Conservation (phyloP, 2,888 invertebrate species). For the Cabera pusaria region DNA sequence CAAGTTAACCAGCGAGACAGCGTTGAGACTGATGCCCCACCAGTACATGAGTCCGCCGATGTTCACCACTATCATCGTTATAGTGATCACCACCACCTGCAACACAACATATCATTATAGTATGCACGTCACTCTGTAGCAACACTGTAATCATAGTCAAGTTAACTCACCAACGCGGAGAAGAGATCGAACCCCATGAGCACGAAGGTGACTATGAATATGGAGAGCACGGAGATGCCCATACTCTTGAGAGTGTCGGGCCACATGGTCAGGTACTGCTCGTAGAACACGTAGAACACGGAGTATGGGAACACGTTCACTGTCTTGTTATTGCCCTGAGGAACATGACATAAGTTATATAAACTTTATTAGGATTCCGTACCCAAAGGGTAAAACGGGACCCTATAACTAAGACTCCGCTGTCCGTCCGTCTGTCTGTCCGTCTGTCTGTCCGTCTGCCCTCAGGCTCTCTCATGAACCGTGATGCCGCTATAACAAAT, state of each 20-base stretch:
- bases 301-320: conserved; percentile 94
- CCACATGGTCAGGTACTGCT: conserved; percentile 99
- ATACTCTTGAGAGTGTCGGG: conserved; percentile 94
- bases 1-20: conserved; percentile 98
- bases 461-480: too few species aligned
- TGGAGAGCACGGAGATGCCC: conserved; percentile 94
- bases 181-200: conserved; percentile 97
- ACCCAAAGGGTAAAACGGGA: too few species aligned
- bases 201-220: conserved; percentile 96
- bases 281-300: conserved; percentile 99
- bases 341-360: neutral
- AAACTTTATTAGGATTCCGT: too few species aligned
- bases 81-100: conserved; percentile 93
- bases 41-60: conserved; percentile 98
- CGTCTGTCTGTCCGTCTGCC: too few species aligned
- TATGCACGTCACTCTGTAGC: too few species aligned
- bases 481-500: too few species aligned
- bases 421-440: too few species aligned
- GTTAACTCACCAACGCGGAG: conserved; percentile 87
- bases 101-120: too few species aligned
- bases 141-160: too few species aligned
- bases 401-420: too few species aligned
- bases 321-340: conserved; percentile 44
- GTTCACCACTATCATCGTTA: conserved; percentile 96
- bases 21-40: conserved; percentile 98